Percentiles rank a stretch among this genome's conserved stretches.
These are phyloP conservation scores for Drosophila santomea DNA, from an alignment of 1,140 invertebrate genomes.

Conservation along the genomic window DNA sequence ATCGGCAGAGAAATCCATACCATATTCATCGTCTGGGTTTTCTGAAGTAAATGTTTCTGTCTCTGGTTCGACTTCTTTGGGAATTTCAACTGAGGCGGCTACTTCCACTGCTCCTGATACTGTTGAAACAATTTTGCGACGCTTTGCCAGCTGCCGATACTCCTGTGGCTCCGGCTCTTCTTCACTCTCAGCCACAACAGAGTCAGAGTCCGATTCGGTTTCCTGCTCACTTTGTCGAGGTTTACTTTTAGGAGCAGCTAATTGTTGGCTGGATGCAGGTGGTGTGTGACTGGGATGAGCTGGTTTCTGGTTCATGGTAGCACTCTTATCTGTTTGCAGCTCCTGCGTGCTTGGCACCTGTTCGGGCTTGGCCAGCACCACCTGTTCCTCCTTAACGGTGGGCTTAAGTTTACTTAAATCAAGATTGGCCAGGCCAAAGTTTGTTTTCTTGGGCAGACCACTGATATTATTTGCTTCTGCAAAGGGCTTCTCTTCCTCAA, in stretches of 20 bases:
- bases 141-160: constrained; percentile 69
- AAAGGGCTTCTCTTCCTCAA: constrained; percentile 12
- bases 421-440: constrained; percentile 65
- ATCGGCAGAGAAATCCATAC: constrained; percentile 66
- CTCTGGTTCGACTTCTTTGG: not conserved
- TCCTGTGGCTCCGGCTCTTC: constrained; percentile 67
- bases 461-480: constrained; percentile 50
- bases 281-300: not conserved
- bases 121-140: constrained; percentile 53
- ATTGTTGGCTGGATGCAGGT: not conserved
- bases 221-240: constrained; percentile 1
- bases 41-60: not conserved
- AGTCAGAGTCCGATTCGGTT: constrained; percentile 69
- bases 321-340: not conserved
- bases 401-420: constrained; percentile 65
- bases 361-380: not conserved
- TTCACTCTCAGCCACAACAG: constrained; percentile 77
- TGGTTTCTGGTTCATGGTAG: not conserved
- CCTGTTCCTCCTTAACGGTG: not conserved
- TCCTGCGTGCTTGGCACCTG: not conserved
- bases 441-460: constrained; percentile 31
- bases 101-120: not conserved
- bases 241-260: not conserved
- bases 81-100: not conserved
- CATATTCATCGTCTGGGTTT: constrained; percentile 1